Evolutionary conservation across 2,797 vertebrate genomes (phyloP).

Genomic region (Acipenser ruthenus): DNA sequence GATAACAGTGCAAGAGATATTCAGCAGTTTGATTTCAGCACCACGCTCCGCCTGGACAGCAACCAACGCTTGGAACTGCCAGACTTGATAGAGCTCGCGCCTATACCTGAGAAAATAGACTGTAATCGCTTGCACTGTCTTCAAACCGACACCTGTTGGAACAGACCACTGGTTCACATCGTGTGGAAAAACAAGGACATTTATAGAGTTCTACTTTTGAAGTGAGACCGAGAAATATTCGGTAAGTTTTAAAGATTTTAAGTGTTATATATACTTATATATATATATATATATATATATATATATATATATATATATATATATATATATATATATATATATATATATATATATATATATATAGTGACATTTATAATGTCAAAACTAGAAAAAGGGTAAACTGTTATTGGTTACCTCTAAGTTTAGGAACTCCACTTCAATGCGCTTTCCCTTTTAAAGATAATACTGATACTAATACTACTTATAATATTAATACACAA

Average conservation of each 20-base stretch:
- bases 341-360: slow-evolving; percentile 8
- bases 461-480: no score
- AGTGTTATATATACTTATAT: not conserved
- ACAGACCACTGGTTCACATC: no score
- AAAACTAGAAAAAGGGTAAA: slow-evolving; percentile 46
- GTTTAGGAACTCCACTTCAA: no score
- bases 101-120: slow-evolving; percentile 45
- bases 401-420: no score
- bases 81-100: not conserved
- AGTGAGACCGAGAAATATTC: not conserved
- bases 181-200: not conserved
- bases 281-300: not conserved
- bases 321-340: not conserved
- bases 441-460: no score
- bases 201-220: not conserved
- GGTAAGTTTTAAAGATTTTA: not conserved
- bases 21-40: slow-evolving; percentile 63
- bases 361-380: slow-evolving; percentile 33
- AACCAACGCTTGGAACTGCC: slow-evolving; percentile 18
- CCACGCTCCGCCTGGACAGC: slow-evolving; percentile 67
- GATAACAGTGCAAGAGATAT: slow-evolving; percentile 42
- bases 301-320: not conserved
- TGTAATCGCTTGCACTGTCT: not conserved
- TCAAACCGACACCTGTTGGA: no score
- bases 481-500: no score